Conservation (phyloP, 2,113 vertebrate species). For the Gambusia affinis region DNA sequence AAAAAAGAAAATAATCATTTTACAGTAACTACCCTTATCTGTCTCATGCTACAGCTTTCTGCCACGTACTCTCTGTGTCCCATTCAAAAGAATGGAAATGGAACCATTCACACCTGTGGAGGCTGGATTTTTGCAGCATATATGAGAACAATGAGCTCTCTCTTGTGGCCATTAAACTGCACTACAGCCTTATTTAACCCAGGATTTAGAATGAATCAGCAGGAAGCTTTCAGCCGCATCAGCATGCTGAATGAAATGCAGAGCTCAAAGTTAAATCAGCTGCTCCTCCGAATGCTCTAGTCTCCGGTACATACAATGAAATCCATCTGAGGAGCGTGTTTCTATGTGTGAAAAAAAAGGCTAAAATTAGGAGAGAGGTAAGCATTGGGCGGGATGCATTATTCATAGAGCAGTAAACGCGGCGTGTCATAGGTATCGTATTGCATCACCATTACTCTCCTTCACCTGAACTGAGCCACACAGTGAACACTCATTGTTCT, state of each 20-base stretch:
- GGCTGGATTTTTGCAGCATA: slow-evolving; percentile 24
- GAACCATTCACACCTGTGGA: slow-evolving; percentile 5
- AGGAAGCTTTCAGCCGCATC: slow-evolving; percentile 54
- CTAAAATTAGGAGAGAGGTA: slow-evolving; percentile 24
- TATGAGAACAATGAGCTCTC: slow-evolving; percentile 58
- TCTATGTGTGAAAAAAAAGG: background rate
- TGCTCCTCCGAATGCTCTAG: slow-evolving; percentile 2
- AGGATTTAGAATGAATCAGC: slow-evolving; percentile 72
- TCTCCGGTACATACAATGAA: background rate
- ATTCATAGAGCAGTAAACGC: slow-evolving; percentile 70
- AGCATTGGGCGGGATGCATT: slow-evolving; percentile 65
- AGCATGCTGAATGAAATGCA: slow-evolving; percentile 22
- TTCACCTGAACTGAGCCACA: slow-evolving; percentile 64
- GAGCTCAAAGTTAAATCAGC: slow-evolving; percentile 31
- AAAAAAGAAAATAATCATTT: background rate
- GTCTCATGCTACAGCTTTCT: background rate
- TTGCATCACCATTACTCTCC: slow-evolving; percentile 59
- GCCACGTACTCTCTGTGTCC: slow-evolving; percentile 24
- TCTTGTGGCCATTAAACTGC: slow-evolving; percentile 72
- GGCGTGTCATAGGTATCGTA: slow-evolving; percentile 73
- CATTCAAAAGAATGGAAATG: slow-evolving; percentile 43
- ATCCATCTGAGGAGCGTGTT: background rate
- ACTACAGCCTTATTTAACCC: slow-evolving; percentile 63
- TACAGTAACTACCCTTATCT: background rate
- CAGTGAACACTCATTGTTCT: slow-evolving; percentile 71